Evolutionary conservation across 2,888 invertebrate genomes (phyloP).

Genomic region (Stratiomys singularior): DNA sequence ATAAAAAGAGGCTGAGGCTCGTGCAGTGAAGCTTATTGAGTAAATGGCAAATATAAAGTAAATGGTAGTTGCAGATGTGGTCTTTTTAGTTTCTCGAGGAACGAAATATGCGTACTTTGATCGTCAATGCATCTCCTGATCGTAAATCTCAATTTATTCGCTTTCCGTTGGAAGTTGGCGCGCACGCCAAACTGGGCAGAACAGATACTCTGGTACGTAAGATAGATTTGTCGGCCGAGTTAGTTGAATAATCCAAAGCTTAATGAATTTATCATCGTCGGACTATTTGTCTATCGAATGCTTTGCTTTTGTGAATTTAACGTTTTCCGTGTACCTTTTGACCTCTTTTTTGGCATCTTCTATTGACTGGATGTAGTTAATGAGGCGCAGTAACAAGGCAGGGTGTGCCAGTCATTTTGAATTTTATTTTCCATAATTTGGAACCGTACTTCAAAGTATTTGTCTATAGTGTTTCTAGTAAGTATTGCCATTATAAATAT

Average conservation of each 20-base stretch:
- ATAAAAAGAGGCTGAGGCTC: neutral
- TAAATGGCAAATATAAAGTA: no score
- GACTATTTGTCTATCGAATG: constrained; percentile 37
- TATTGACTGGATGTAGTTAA: no score
- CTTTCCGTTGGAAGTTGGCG: neutral
- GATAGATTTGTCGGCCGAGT: neutral
- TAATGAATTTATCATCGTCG: constrained; percentile 54
- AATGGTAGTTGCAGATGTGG: neutral
- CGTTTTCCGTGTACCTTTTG: neutral
- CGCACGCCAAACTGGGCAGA: no score
- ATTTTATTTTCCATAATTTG: no score
- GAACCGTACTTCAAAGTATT: no score
- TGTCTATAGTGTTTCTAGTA: no score
- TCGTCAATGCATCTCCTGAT: neutral
- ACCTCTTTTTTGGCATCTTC: no score
- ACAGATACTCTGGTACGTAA: no score
- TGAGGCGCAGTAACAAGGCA: no score
- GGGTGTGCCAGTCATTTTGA: no score
- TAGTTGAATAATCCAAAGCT: constrained; percentile 27
- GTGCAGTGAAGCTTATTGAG: no score
- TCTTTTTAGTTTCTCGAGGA: neutral
- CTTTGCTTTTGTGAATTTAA: constrained; percentile 24
- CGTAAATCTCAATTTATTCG: constrained; percentile 9
- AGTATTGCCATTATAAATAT: no score
- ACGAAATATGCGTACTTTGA: constrained; percentile 28